Evolutionary conservation across 2,797 vertebrate species (phyloP), one percentile per base, ranked within the genome.

Genomic region (Pseudotriccus pelzelni): DNA sequence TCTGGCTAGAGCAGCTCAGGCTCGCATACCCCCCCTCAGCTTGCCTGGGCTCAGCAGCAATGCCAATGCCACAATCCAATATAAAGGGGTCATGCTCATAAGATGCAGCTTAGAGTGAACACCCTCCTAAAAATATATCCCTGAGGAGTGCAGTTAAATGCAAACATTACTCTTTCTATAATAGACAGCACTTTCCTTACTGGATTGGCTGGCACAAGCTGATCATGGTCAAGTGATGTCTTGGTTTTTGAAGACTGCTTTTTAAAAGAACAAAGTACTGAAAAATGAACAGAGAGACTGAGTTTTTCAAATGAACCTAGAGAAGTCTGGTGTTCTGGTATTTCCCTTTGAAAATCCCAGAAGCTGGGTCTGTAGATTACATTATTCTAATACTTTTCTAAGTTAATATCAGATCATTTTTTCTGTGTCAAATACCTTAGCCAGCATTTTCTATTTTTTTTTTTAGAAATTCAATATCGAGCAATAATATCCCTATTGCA

Each of bases 1-100:
- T 97, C 96, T 97, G 95, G 89, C 85, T 77, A 6, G 78, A 67
- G 72, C 85, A 49, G 62, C 3, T 5, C 88, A 30, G 60, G 81
- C 96, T 94, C 2, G 0, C 52, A 6, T 32, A 50, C 67, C 85
- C 87, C 87, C 87, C 70, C 44, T 34, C 73, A 56, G 55, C 91
- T 28, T 7, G 50, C 79, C 53, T 25, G 82, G 69, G 95, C 92
- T 79, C 91, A 56, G 78, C 76, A 58, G 50, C 76, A 82, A 20
- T 11, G 49, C 66, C 43, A 15, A 17, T 34, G 77, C 79, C 87
- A 84, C 82, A 19, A 21, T 30, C 52, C 10, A 2, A 1, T 25
- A 27, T 13, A 73, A 81, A 76, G 37, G 74, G 87, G 79, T 84
- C 91, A 63, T 12, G 44, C 24, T 69, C 44, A 44, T 10, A 63